These are phyloP conservation scores for Gouania willdenowi DNA, from an alignment of 2,797 vertebrate genomes.

Conservation along the genomic window DNA sequence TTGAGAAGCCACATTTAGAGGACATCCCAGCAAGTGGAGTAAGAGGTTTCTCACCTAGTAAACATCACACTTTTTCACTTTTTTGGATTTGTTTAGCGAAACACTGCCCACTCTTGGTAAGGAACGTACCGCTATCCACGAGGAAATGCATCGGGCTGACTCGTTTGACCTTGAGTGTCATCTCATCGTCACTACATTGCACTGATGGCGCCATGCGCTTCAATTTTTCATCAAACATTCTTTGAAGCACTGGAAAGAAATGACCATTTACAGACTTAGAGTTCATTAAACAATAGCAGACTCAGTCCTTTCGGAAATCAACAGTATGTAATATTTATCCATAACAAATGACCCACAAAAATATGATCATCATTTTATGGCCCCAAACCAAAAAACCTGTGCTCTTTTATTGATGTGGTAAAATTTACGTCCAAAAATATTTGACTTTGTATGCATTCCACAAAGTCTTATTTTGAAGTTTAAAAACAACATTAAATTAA, in stretches of 20 bases:
- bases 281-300: not conserved
- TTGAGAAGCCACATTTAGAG: constrained; percentile 42
- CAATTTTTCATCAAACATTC: constrained; percentile 14
- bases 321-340: too few relatives aligned
- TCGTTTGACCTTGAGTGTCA: constrained; percentile 20
- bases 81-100: too few relatives aligned
- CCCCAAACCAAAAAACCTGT: too few relatives aligned
- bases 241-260: constrained; percentile 6
- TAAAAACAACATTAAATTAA: too few relatives aligned
- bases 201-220: constrained; percentile 22
- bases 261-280: not conserved
- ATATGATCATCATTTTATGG: too few relatives aligned
- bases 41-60: constrained; percentile 24
- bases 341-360: too few relatives aligned
- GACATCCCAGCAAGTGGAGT: constrained; percentile 42
- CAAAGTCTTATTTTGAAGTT: too few relatives aligned
- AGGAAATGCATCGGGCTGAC: constrained; percentile 20
- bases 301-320: not conserved
- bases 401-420: too few relatives aligned
- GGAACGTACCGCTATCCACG: constrained; percentile 33
- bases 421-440: too few relatives aligned
- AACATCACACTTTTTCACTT: too few relatives aligned
- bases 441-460: too few relatives aligned
- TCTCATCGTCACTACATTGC: constrained; percentile 10
- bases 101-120: not conserved